A percentile compares a stretch with the other conserved stretches of the same genome.
phyloP scores from a whole-genome alignment of 2,113 vertebrate species.

The Campylomormyrus numenius region DNA sequence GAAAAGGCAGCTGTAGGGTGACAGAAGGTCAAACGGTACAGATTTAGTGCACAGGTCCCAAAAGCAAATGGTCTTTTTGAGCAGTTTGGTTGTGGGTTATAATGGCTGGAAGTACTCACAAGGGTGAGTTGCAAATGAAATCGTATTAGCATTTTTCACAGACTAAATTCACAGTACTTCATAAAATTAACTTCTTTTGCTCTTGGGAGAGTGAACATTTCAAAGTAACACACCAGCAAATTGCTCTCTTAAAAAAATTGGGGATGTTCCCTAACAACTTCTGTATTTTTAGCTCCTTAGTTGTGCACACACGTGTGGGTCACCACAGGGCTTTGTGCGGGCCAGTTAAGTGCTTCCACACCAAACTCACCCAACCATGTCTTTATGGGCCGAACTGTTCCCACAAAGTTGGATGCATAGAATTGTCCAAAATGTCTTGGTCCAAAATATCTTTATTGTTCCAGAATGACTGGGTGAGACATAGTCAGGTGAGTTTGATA shows the following conservation, averaged over 20 bases:
- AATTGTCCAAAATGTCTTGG: neutral
- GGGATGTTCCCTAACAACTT: neutral
- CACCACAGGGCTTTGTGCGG: neutral
- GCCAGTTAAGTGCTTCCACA: neutral
- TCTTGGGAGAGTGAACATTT: neutral
- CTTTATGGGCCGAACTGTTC: neutral
- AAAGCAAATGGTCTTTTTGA: neutral
- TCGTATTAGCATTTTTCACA: neutral
- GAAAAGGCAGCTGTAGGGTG: neutral
- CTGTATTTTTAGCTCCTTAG: neutral
- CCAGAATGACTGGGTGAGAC: neutral
- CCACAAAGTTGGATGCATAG: neutral
- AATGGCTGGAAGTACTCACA: neutral
- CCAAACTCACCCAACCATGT: neutral
- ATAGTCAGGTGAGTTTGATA: neutral
- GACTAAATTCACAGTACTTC: neutral
- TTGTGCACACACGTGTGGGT: neutral
- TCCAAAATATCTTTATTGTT: neutral
- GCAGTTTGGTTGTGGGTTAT: neutral
- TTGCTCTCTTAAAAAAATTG: neutral
- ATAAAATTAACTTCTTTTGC: neutral
- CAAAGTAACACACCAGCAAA: neutral
- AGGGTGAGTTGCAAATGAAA: neutral
- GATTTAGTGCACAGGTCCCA: neutral
- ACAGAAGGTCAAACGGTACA: neutral